phyloP scores from a whole-genome alignment of 1,140 invertebrate species.

The Lasaia peninsularis region DNA sequence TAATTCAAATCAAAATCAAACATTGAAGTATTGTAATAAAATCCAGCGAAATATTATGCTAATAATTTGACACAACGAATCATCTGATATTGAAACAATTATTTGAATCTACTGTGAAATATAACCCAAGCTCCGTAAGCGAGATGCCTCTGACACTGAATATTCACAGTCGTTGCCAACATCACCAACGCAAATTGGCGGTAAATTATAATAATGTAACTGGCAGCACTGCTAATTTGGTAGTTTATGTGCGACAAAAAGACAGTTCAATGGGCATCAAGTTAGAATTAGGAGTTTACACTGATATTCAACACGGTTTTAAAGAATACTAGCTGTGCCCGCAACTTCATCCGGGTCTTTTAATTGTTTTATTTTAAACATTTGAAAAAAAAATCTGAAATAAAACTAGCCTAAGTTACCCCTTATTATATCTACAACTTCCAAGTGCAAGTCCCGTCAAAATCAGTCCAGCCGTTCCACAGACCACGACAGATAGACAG shows the following conservation, averaged over 20 bases:
- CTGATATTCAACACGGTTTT: background rate
- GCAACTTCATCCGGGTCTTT: too few relatives aligned
- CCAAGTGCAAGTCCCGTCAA: too few relatives aligned
- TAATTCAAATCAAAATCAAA: too few relatives aligned
- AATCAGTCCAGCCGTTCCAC: too few relatives aligned
- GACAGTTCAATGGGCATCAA: background rate
- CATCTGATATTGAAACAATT: background rate
- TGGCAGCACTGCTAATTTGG: conserved; percentile 1
- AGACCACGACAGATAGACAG: too few relatives aligned
- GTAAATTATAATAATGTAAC: conserved; percentile 9
- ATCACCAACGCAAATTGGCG: conserved; percentile 6
- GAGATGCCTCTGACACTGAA: conserved; percentile 2
- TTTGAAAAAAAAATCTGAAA: too few relatives aligned
- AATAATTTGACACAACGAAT: background rate
- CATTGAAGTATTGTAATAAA: too few relatives aligned
- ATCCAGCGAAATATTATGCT: background rate
- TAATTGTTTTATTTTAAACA: too few relatives aligned
- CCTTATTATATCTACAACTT: too few relatives aligned
- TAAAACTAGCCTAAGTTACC: too few relatives aligned
- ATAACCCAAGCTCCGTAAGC: conserved; percentile 1
- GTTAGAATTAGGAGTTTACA: background rate
- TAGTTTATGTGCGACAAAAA: background rate
- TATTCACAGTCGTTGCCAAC: conserved; percentile 2
- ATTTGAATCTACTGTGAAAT: background rate
- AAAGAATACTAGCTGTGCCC: too few relatives aligned